Conservation (phyloP, 2,888 invertebrate genomes). For the Hirtodrosophila duncani region DNA sequence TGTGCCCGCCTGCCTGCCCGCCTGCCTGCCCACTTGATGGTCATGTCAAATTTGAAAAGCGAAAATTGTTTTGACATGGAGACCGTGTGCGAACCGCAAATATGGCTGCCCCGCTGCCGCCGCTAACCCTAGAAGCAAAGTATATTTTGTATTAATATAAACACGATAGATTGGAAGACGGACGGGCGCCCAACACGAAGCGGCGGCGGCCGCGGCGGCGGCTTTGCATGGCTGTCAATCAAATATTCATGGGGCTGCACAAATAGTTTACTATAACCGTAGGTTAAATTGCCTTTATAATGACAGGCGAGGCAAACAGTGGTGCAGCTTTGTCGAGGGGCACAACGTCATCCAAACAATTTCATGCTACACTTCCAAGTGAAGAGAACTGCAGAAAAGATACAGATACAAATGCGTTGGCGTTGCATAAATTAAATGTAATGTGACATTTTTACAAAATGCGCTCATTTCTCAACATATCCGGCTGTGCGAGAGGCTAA, state of each 20-base stretch:
- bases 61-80: constrained; percentile 51
- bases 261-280: constrained; percentile 4
- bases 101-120: no score
- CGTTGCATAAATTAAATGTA: constrained; percentile 76
- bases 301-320: no score
- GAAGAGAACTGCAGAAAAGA: constrained; percentile 15
- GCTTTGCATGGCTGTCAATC: not conserved
- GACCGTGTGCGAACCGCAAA: no score
- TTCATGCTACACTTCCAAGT: constrained; percentile 58
- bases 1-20: no score
- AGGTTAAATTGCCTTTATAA: constrained; percentile 3
- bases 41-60: constrained; percentile 49
- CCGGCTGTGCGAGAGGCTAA: constrained; percentile 42
- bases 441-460: constrained; percentile 77
- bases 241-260: not conserved
- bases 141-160: no score
- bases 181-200: constrained; percentile 49
- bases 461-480: constrained; percentile 76
- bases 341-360: constrained; percentile 56
- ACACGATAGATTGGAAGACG: no score
- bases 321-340: no score
- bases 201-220: not conserved
- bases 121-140: no score
- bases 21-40: constrained; percentile 40
- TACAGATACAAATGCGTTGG: constrained; percentile 23